Conservation (phyloP, 1,140 invertebrate species). For the Hormaphis cornu region DNA sequence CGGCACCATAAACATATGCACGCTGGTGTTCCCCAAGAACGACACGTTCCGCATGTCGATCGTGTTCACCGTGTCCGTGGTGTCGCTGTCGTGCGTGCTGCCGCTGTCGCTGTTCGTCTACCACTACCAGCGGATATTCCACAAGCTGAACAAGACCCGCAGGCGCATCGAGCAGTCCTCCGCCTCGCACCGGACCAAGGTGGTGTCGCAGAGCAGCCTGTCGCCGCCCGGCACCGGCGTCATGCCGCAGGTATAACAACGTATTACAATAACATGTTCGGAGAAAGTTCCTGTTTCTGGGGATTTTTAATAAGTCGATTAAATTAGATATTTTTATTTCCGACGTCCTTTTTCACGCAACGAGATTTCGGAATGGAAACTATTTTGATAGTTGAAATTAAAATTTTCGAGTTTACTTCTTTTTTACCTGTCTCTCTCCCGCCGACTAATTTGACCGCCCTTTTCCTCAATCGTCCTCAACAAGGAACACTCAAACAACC, state of each 20-base stretch:
- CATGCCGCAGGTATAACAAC: constrained; percentile 2
- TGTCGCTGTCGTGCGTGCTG: constrained; percentile 47
- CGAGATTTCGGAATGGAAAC: too few relatives aligned
- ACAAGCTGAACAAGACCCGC: constrained; percentile 47
- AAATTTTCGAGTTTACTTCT: too few relatives aligned
- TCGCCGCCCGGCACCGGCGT: constrained; percentile 20
- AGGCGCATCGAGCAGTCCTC: constrained; percentile 44
- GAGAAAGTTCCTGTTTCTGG: too few relatives aligned
- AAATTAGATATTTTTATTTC: too few relatives aligned
- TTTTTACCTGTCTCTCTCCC: too few relatives aligned
- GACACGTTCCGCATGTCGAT: constrained; percentile 46
- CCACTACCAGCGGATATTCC: constrained; percentile 51
- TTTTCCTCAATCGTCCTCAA: too few relatives aligned
- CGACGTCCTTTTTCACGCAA: too few relatives aligned
- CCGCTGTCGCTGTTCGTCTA: constrained; percentile 50
- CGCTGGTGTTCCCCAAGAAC: constrained; percentile 48
- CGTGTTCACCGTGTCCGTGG: constrained; percentile 48
- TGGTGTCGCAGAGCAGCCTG: constrained; percentile 24
- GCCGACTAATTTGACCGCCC: too few relatives aligned
- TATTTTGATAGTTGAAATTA: too few relatives aligned
- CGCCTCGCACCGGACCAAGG: constrained; percentile 37
- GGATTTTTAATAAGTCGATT: too few relatives aligned
- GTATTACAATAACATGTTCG: too few relatives aligned
- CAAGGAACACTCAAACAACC: too few relatives aligned
- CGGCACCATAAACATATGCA: constrained; percentile 43